Evolutionary conservation across 1,140 invertebrate species (phyloP).

Genomic region (Calephelis nemesis): DNA sequence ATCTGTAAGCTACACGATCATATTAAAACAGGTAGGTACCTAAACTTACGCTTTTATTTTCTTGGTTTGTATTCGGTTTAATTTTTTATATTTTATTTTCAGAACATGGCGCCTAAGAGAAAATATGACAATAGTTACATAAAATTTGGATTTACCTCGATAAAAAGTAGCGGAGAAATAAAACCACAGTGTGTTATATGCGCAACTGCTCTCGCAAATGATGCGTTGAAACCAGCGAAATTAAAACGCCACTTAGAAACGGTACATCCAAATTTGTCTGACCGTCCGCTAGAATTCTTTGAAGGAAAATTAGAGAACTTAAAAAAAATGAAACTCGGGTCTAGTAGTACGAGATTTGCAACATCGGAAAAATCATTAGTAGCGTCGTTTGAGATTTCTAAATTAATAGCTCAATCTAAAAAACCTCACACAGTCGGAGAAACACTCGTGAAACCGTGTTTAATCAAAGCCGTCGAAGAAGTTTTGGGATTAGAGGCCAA

Average conservation of each 20-base stretch:
- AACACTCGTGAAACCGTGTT: conserved; percentile 21
- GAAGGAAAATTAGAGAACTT: conserved; percentile 20
- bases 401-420: conserved; percentile 26
- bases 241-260: conserved; percentile 26
- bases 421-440: conserved; percentile 28
- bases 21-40: too few relatives aligned
- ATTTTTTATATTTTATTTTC: neutral
- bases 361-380: conserved; percentile 23
- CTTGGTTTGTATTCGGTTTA: neutral
- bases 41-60: neutral
- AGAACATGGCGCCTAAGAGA: neutral
- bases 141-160: neutral
- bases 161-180: neutral
- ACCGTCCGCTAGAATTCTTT: conserved; percentile 26
- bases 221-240: conserved; percentile 24
- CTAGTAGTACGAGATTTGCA: too few relatives aligned
- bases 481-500: conserved; percentile 16
- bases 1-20: too few relatives aligned
- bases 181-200: conserved; percentile 14
- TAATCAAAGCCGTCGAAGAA: conserved; percentile 9
- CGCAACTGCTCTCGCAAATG: conserved; percentile 22
- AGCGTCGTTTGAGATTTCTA: conserved; percentile 27
- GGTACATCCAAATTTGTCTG: conserved; percentile 20
- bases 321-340: neutral
- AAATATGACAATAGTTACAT: neutral